These are phyloP conservation scores for Stenurella melanura DNA, from an alignment of 2,888 invertebrate genomes.

Conservation along the genomic window DNA sequence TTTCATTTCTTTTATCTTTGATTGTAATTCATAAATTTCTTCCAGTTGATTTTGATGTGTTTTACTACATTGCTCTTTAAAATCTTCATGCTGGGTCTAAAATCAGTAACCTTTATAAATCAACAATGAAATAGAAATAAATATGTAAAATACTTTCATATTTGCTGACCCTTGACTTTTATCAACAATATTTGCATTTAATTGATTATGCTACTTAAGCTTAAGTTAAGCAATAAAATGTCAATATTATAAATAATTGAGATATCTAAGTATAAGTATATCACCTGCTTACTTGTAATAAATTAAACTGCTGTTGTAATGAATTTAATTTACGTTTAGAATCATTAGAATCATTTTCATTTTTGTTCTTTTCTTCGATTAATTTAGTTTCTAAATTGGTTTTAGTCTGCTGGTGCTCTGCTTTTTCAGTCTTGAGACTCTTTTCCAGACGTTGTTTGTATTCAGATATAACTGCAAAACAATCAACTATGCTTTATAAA, in stretches of 20 bases:
- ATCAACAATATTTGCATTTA: neutral
- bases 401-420: constrained; percentile 75
- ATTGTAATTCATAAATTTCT: constrained; percentile 73
- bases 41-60: constrained; percentile 73
- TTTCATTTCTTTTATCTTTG: constrained; percentile 73
- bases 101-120: constrained; percentile 56
- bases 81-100: constrained; percentile 75
- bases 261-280: neutral
- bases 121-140: constrained; percentile 5
- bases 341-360: constrained; percentile 74
- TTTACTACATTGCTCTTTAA: constrained; percentile 74
- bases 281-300: constrained; percentile 70
- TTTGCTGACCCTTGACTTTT: constrained; percentile 1
- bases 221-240: no score
- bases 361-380: constrained; percentile 74
- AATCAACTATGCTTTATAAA: constrained; percentile 33
- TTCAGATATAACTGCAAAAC: constrained; percentile 75
- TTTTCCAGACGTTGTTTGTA: constrained; percentile 77
- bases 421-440: constrained; percentile 76
- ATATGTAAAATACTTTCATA: neutral
- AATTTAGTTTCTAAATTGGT: constrained; percentile 73
- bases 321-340: constrained; percentile 75
- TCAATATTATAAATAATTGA: neutral
- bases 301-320: constrained; percentile 76
- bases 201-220: no score